phyloP scores from a whole-genome alignment of 2,888 invertebrate genomes.

The Rapana venosa region DNA sequence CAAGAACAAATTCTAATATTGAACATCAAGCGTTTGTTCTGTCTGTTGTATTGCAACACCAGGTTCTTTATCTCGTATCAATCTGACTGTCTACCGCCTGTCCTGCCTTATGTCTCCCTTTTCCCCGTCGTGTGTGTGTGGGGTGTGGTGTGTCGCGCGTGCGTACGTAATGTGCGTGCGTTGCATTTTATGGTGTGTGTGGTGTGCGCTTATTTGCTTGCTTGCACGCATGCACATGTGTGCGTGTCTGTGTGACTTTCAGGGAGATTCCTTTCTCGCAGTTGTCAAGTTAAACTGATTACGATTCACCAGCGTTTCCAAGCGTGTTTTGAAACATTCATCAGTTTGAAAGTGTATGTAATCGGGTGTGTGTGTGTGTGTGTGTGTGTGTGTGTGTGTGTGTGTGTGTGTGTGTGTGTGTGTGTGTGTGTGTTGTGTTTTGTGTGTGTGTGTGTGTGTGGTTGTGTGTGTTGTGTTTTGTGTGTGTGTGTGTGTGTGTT shows the following conservation, averaged over 20 bases:
- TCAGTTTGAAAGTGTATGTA: too few relatives aligned
- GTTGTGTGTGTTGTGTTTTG: not conserved
- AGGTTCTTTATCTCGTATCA: too few relatives aligned
- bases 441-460: not conserved
- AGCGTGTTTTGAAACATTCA: too few relatives aligned
- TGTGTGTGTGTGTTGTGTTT: not conserved
- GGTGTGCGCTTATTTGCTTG: conserved; percentile 1
- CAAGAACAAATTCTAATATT: too few relatives aligned
- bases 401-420: not conserved
- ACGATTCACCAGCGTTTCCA: too few relatives aligned
- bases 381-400: not conserved
- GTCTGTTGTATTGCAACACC: too few relatives aligned
- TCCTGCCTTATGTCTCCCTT: too few relatives aligned
- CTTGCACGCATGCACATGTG: not conserved
- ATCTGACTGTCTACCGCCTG: too few relatives aligned
- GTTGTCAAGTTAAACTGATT: too few relatives aligned
- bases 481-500: not conserved
- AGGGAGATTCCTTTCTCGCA: too few relatives aligned
- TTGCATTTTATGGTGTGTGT: not conserved
- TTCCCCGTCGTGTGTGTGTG: too few relatives aligned
- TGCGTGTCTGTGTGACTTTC: not conserved
- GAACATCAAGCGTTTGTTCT: too few relatives aligned
- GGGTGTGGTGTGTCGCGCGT: not conserved
- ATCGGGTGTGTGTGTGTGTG: not conserved
- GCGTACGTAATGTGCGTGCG: not conserved